Base-by-base conservation (phyloP, 2,797 vertebrate genomes). In the Valencia hispanica region DNA sequence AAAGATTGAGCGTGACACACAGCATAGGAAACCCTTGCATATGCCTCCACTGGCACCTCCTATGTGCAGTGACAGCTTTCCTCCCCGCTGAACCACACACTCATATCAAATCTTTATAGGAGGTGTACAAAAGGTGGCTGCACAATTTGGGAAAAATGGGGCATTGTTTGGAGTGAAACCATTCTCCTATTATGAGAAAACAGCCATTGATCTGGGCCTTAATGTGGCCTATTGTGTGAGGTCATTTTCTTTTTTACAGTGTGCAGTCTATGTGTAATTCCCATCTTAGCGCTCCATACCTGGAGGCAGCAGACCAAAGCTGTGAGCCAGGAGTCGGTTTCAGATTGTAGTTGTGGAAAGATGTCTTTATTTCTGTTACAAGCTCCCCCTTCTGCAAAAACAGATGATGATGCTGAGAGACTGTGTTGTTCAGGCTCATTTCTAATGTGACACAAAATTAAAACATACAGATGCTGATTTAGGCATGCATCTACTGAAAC, bases 1-100 rank as follows among this genome's bases (percentile, higher is more conserved):
- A 79, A 81, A 84, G 84, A 90, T 80, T 81, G 81, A 72, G 68
- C 73, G 87, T 65, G 90, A 93, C 93, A 90, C 82, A 59, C 85
- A 83, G 85, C 86, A 84, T 86, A 87, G 80, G 80, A 91, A 84
- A 87, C 84, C 84, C 85, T 81, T 72, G 83, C 27, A 41, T 81
- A 72, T 87, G 84, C 84, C 74, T 83, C 79, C 75, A 81, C 59
- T 0, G 34, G 75, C 72, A 70, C 63, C 83, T 84, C 68, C 70
- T 27, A 91, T 88, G 66, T 72, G 84, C 87, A 85, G 70, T 84
- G 89, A 92, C 90, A 88, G 79, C 53, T 72, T 85, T 79, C 59
- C 69, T 59, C 61, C 22, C 51, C 10, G 75, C 59, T 74, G 17
- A 77, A 79, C 61, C 68, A 32, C 69, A 51, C 80, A 78, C 72